Evolutionary conservation across 1,140 invertebrate species (phyloP), one percentile per base, ranked within the genome.

Genomic region (Nixonia krombeini): DNA sequence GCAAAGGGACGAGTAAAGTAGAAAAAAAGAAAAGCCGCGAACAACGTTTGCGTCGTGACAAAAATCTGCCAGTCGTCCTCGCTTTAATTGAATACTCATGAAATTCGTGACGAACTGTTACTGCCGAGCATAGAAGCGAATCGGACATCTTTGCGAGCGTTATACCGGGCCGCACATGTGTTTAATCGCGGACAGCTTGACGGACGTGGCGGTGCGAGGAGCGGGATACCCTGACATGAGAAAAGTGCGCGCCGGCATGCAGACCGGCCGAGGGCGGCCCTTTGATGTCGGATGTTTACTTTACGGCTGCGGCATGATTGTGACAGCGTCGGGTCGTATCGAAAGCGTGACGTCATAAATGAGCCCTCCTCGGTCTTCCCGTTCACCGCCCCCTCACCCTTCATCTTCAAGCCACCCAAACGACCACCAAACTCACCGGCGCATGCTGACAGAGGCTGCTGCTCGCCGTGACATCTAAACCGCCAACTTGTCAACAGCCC

Each of bases 271-370:
- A 21, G 42, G 31, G 67, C 75, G 72, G 67, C 52, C 47, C 76
- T 78, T 78, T 78, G 70, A 76, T 75, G 70, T 78, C 64, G 65
- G 50, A 68, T 72, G 65, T 76, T 76, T 75, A 73, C 70, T 77
- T 71, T 74, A 76, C 63, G 63, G 61, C 47, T 55, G 52, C 40
- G 53, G 70, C 72, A 64, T 69, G 75, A 74, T 76, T 73, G 68
- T 70, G 73, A 78, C 74, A 73, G 62, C 66, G 52, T 33, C 66
- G 33, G 18, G 18, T 53, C 41, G 55, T 41, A 69, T 62, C 47
- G 45, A 50, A 57, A 28, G 16, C 38, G 49, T 67, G 65, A 75
- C 62, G 65, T 75, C 69, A 75, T 69, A 69, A 75, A 62, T 58
- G 62, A 65, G 61, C 52, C 49, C 26, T 28, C 18, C 61, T 25